Conservation (phyloP, 35 echinoderm and acorn worm genomes). For the Ophiothrix spiculata region DNA sequence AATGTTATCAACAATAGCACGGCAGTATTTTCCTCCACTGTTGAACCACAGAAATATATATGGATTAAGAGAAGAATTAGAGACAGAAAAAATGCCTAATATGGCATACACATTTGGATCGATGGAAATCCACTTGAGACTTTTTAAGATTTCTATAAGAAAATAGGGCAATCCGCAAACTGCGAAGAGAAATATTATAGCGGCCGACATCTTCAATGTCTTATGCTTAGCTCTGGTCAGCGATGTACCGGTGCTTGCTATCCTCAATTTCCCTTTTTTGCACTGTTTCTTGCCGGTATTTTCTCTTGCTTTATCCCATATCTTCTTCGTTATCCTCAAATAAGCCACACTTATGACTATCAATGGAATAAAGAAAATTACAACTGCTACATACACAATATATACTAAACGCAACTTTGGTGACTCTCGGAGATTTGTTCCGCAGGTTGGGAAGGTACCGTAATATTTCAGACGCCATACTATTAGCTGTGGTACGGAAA, state of each 20-base stretch:
- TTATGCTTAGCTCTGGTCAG: constrained; percentile 84
- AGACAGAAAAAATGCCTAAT: constrained; percentile 87
- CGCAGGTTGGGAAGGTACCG: constrained; percentile 43
- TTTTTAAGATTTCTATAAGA: constrained; percentile 50
- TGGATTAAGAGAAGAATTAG: constrained; percentile 85
- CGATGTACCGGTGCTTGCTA: constrained; percentile 80
- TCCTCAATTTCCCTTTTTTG: constrained; percentile 52
- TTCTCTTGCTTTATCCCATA: constrained; percentile 87
- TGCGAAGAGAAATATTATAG: constrained; percentile 74
- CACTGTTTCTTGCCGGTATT: constrained; percentile 30
- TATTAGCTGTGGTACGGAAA: constrained; percentile 76
- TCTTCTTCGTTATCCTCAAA: constrained; percentile 84
- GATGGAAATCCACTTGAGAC: constrained; percentile 4
- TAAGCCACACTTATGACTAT: constrained; percentile 81
- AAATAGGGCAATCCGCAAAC: constrained; percentile 89
- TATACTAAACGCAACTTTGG: constrained; percentile 54
- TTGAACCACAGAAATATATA: constrained; percentile 94
- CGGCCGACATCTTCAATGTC: constrained; percentile 80
- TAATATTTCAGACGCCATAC: constrained; percentile 45
- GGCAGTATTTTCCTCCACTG: constrained; percentile 12
- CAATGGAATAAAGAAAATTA: constrained; percentile 85
- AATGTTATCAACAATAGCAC: neutral
- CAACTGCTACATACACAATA: constrained; percentile 59
- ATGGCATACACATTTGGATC: constrained; percentile 58
- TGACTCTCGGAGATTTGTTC: constrained; percentile 27